phyloP scores from a whole-genome alignment of 2,888 invertebrate species.

The Agrilus mali region DNA sequence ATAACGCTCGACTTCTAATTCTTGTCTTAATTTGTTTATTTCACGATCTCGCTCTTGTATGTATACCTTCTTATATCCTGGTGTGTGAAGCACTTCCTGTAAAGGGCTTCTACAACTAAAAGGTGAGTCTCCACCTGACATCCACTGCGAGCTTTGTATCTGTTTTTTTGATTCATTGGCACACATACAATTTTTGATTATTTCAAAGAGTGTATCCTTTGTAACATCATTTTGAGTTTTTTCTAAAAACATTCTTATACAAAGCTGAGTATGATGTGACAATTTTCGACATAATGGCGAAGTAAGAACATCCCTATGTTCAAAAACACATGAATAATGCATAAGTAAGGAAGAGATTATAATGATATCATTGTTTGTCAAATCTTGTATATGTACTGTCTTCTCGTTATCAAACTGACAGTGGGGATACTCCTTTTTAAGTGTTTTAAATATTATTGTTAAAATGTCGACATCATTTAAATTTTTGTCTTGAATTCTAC shows the following conservation, averaged over 20 bases:
- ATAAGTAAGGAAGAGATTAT: conserved; percentile 26
- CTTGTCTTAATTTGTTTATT: conserved; percentile 41
- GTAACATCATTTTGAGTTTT: conserved; percentile 18
- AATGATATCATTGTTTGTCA: conserved; percentile 17
- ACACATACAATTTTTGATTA: conserved; percentile 17
- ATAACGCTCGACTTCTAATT: conserved; percentile 47
- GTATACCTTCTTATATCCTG: conserved; percentile 11
- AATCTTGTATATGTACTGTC: conserved; percentile 15
- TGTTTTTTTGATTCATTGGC: not conserved
- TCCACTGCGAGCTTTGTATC: conserved; percentile 9
- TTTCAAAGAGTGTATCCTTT: conserved; percentile 18
- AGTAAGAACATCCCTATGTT: conserved; percentile 27
- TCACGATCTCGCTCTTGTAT: conserved; percentile 29
- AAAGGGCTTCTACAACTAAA: conserved; percentile 19
- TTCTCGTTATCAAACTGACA: conserved; percentile 13
- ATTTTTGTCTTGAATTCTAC: conserved; percentile 3
- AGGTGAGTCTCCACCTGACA: conserved; percentile 15
- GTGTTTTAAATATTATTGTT: conserved; percentile 1
- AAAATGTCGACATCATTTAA: not conserved
- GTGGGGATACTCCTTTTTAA: conserved; percentile 21
- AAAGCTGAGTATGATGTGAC: conserved; percentile 21
- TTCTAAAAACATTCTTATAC: conserved; percentile 27
- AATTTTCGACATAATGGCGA: conserved; percentile 27
- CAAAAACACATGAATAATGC: conserved; percentile 29
- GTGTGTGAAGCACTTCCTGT: conserved; percentile 26